phyloP scores from a whole-genome alignment of 2,888 invertebrate species.

The Drosophila setosimentum region DNA sequence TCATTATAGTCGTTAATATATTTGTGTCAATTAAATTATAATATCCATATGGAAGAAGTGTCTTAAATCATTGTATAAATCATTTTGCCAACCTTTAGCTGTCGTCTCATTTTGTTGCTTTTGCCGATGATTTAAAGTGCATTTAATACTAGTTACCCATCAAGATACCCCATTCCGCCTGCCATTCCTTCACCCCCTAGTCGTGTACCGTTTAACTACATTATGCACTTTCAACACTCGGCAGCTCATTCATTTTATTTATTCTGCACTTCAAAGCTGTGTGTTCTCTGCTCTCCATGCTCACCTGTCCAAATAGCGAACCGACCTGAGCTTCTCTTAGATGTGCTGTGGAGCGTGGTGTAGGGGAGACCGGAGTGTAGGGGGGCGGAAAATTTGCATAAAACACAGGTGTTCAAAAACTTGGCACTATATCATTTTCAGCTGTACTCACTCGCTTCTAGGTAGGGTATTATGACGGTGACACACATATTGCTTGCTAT shows the following conservation, averaged over 20 bases:
- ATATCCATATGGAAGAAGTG: not conserved
- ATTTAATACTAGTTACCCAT: slow-evolving; percentile 40
- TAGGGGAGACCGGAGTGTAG: not conserved
- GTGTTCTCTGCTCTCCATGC: slow-evolving; percentile 36
- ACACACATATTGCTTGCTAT: not conserved
- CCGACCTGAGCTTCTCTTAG: slow-evolving; percentile 24
- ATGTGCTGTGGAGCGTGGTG: slow-evolving; percentile 24
- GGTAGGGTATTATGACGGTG: not conserved
- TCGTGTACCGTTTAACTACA: slow-evolving; percentile 53
- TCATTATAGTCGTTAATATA: not conserved
- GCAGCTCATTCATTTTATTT: slow-evolving; percentile 76
- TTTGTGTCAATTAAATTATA: not conserved
- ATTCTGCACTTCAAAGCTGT: slow-evolving; percentile 75
- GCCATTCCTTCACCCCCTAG: not conserved
- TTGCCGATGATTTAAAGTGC: slow-evolving; percentile 38
- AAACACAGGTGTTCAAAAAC: slow-evolving; percentile 71
- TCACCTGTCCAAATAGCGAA: slow-evolving; percentile 72
- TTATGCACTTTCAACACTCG: slow-evolving; percentile 76
- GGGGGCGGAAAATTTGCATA: slow-evolving; percentile 66
- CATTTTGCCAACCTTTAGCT: not conserved
- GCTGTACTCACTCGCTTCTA: slow-evolving; percentile 26
- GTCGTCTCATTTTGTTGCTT: not conserved
- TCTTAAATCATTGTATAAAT: not conserved
- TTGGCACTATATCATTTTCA: slow-evolving; percentile 72
- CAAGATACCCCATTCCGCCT: not conserved